Conservation (phyloP, 2,113 vertebrate genomes). For the Gadus macrocephalus region DNA sequence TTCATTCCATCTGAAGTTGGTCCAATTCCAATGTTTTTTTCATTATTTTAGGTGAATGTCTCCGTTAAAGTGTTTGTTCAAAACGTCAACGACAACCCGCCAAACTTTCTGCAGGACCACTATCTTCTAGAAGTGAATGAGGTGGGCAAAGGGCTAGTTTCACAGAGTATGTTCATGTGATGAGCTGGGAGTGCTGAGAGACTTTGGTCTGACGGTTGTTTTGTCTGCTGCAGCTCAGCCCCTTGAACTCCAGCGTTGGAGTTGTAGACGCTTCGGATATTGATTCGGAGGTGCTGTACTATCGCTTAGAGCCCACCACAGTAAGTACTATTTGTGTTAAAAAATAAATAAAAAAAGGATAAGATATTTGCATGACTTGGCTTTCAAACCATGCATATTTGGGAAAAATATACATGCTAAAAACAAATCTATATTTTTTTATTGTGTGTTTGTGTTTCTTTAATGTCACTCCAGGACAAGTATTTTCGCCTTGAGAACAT, state of each 20-base stretch:
- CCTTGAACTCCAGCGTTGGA: constrained; percentile 62
- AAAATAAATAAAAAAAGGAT: too few species aligned
- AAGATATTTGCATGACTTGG: too few species aligned
- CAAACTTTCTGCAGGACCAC: constrained; percentile 62
- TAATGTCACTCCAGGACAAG: constrained; percentile 58
- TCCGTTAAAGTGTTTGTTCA: constrained; percentile 58
- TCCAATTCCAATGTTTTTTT: neutral
- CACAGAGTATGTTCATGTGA: too few species aligned
- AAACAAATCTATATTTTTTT: neutral
- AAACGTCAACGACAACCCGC: constrained; percentile 74
- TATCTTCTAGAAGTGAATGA: constrained; percentile 67
- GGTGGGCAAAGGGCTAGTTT: constrained; percentile 49
- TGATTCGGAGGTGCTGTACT: constrained; percentile 66
- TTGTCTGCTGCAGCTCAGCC: constrained; percentile 55
- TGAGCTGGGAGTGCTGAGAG: too few species aligned
- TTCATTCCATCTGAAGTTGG: neutral
- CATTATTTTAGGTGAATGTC: constrained; percentile 55
- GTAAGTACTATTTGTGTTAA: constrained; percentile 41
- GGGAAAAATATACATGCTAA: neutral
- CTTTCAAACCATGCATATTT: neutral
- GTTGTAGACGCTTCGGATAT: constrained; percentile 66
- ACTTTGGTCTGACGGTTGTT: neutral
- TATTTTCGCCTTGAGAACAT: constrained; percentile 77
- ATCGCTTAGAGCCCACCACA: constrained; percentile 61
- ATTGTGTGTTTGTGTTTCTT: too few species aligned